Conservation (phyloP, 1,140 invertebrate species). For the Andricus grossulariae region DNA sequence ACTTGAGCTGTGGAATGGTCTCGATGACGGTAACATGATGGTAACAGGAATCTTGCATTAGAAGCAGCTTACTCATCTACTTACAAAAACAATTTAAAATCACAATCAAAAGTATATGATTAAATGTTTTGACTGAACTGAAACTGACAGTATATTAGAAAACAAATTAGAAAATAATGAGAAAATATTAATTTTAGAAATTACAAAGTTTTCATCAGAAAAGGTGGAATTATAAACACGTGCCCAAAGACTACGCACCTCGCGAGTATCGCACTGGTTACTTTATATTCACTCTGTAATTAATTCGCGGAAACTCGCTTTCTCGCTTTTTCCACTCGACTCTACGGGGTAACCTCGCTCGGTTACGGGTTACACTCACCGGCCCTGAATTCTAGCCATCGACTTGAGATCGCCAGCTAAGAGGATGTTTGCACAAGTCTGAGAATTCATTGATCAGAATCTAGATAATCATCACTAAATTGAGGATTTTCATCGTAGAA, state of each 20-base stretch:
- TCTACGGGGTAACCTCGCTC: conserved; percentile 28
- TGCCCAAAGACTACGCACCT: not conserved
- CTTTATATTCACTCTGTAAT: conserved; percentile 9
- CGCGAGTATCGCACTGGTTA: not conserved
- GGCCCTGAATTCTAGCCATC: conserved; percentile 16
- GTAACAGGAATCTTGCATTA: no score
- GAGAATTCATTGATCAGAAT: conserved; percentile 3
- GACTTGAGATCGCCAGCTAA: not conserved
- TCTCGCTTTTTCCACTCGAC: conserved; percentile 24
- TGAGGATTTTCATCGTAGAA: not conserved
- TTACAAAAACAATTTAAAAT: no score
- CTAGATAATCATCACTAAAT: not conserved
- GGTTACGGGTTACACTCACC: conserved; percentile 25
- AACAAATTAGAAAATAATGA: no score
- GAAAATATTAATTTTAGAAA: no score
- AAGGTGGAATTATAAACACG: not conserved
- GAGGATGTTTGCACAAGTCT: conserved; percentile 12
- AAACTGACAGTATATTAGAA: no score
- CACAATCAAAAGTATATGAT: no score
- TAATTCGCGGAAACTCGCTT: conserved; percentile 30
- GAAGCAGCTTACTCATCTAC: no score
- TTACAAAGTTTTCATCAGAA: not conserved
- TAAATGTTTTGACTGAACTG: no score
- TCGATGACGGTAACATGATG: no score
- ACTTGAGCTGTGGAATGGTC: no score